Evolutionary conservation across 2,888 invertebrate genomes (phyloP).

Genomic region (Erebia palarica): DNA sequence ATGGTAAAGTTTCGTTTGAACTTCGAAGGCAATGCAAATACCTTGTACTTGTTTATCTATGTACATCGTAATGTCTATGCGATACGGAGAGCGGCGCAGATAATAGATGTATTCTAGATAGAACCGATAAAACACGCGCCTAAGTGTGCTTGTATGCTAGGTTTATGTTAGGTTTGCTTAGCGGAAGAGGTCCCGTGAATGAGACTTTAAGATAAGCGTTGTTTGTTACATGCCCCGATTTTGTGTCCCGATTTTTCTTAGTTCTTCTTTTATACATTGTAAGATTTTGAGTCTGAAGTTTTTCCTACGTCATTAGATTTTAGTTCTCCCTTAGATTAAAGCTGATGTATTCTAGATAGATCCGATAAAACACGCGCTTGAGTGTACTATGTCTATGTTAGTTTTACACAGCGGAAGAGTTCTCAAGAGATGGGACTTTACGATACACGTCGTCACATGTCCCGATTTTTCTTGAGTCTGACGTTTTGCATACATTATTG

Average conservation of each 20-base stretch:
- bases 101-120: constrained; percentile 21
- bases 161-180: neutral
- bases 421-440: neutral
- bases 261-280: too few relatives aligned
- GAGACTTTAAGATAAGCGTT: neutral
- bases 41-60: constrained; percentile 22
- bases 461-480: neutral
- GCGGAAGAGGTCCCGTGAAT: neutral
- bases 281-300: too few relatives aligned
- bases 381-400: neutral
- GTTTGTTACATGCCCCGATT: neutral
- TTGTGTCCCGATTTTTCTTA: neutral
- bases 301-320: too few relatives aligned
- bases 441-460: neutral
- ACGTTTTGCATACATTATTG: too few relatives aligned
- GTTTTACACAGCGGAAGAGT: neutral
- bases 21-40: constrained; percentile 24
- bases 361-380: constrained; percentile 6
- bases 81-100: constrained; percentile 11
- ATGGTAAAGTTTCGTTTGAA: constrained; percentile 12
- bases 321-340: neutral
- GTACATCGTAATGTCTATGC: constrained; percentile 15
- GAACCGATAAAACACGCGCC: constrained; percentile 10
- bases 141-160: neutral
- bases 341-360: constrained; percentile 16